These are phyloP conservation scores for Scaptomyza tumidula DNA, from an alignment of 2,888 invertebrate genomes.

Conservation along the genomic window DNA sequence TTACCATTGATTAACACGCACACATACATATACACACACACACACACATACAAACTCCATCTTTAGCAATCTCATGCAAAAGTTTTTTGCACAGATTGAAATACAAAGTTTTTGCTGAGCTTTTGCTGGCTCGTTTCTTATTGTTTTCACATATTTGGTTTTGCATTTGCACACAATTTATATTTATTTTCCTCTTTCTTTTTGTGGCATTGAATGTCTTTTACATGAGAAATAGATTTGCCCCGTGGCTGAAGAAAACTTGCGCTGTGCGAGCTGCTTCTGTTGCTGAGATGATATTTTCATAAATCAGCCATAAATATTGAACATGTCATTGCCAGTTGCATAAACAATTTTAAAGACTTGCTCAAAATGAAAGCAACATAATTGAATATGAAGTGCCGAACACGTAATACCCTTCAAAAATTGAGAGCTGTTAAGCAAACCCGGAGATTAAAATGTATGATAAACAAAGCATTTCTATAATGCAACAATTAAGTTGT, in stretches of 20 bases:
- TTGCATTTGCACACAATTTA: slow-evolving; percentile 45
- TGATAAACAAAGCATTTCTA: too few species aligned
- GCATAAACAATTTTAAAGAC: slow-evolving; percentile 39
- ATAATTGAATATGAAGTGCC: neutral
- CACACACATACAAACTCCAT: slow-evolving; percentile 64
- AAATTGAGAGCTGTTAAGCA: too few species aligned
- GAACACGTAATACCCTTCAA: neutral
- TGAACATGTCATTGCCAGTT: slow-evolving; percentile 62
- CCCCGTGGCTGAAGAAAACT: slow-evolving; percentile 40
- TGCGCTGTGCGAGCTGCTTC: slow-evolving; percentile 11
- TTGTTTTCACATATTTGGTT: slow-evolving; percentile 70
- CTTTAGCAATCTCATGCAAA: slow-evolving; percentile 63
- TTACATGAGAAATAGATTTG: slow-evolving; percentile 77
- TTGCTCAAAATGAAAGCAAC: neutral
- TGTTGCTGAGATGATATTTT: slow-evolving; percentile 52
- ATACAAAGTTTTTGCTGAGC: slow-evolving; percentile 73
- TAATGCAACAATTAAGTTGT: too few species aligned
- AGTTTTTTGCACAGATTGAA: slow-evolving; percentile 76
- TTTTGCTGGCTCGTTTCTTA: slow-evolving; percentile 30
- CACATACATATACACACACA: too few species aligned
- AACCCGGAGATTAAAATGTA: too few species aligned
- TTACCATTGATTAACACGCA: slow-evolving; percentile 78
- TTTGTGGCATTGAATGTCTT: slow-evolving; percentile 56
- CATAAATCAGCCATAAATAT: slow-evolving; percentile 76
- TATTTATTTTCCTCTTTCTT: slow-evolving; percentile 48